A percentile compares a stretch with the other conserved stretches of the same genome.
phyloP scores from a whole-genome alignment of 2,113 vertebrate genomes.

The Camelus dromedarius region DNA sequence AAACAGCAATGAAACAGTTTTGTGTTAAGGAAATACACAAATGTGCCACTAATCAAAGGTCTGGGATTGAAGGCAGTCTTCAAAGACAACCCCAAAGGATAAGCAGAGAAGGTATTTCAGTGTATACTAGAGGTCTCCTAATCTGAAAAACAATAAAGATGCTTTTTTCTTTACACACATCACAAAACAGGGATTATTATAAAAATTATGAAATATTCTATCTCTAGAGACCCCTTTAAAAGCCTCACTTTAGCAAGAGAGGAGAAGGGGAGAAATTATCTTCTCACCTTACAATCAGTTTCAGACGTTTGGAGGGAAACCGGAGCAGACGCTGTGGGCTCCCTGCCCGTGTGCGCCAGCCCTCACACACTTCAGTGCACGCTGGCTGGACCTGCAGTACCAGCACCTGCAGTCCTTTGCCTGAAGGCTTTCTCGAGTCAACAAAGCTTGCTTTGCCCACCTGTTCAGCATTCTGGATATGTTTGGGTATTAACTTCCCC shows the following conservation, averaged over 20 bases:
- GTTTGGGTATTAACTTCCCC: background rate
- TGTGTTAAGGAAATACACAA: background rate
- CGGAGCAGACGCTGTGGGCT: background rate
- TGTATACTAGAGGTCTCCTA: background rate
- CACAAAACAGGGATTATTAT: background rate
- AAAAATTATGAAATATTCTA: background rate
- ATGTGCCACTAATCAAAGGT: background rate
- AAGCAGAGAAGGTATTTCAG: background rate
- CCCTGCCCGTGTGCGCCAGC: background rate
- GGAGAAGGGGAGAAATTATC: background rate
- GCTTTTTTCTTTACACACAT: background rate
- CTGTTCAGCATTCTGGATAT: background rate
- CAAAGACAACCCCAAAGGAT: background rate
- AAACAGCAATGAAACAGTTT: background rate
- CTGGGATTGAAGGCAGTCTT: background rate
- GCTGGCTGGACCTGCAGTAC: background rate
- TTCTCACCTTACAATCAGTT: background rate
- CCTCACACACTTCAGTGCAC: background rate
- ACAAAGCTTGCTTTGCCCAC: background rate
- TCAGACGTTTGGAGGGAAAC: background rate
- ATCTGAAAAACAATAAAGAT: background rate
- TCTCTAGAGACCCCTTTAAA: background rate
- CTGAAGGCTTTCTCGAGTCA: background rate
- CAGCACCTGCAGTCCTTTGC: conserved; percentile 5
- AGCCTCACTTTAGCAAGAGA: background rate